These are phyloP conservation scores for Cepphus grylle DNA, from an alignment of 2,113 vertebrate genomes.

Conservation along the genomic window DNA sequence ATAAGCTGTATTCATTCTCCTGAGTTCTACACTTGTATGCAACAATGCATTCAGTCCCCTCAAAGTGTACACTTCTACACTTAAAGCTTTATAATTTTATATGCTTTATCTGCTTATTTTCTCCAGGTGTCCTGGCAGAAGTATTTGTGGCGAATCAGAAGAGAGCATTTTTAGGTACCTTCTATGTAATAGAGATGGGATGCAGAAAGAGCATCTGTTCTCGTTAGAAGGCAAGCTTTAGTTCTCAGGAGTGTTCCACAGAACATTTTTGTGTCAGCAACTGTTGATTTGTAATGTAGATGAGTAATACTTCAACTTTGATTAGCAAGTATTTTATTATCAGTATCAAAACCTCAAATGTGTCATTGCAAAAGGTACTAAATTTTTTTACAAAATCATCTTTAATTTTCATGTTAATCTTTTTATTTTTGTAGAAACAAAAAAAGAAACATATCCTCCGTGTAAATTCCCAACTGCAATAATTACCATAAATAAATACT, in stretches of 20 bases:
- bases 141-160: not conserved
- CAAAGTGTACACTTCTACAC: not conserved
- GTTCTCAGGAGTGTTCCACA: not conserved
- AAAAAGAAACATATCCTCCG: not conserved
- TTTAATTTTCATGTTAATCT: not conserved
- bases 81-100: not conserved
- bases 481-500: not conserved
- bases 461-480: not conserved
- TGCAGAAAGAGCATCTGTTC: not conserved
- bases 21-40: not conserved
- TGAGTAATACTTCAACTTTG: not conserved
- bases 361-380: not conserved
- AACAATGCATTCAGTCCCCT: not conserved
- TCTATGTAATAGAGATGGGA: not conserved
- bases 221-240: not conserved
- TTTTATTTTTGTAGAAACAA: not conserved
- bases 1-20: not conserved
- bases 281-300: not conserved
- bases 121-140: not conserved
- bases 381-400: not conserved
- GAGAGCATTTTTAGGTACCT: not conserved
- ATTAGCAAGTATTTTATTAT: not conserved
- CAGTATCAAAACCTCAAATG: not conserved
- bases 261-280: not conserved
- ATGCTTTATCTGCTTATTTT: not conserved